Percentiles rank a stretch among this genome's conserved stretches.
These are phyloP conservation scores for Acanthosepion esculentum DNA, from an alignment of 2,888 invertebrate species.

Conservation along the genomic window DNA sequence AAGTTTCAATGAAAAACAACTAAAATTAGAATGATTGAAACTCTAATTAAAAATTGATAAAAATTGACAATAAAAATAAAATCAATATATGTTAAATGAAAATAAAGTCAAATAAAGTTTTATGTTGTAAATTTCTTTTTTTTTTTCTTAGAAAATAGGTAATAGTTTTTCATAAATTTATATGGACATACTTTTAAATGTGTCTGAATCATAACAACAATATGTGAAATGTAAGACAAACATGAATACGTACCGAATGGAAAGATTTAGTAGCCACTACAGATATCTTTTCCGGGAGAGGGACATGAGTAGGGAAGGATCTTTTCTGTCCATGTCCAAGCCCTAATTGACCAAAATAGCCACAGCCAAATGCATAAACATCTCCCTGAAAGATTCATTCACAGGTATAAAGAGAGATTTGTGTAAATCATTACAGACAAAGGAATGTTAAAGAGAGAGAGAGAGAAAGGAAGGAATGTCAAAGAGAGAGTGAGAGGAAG, in stretches of 20 bases:
- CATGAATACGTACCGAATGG: conserved; percentile 81
- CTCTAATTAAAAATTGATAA: no score
- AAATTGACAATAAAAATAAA: no score
- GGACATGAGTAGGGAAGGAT: conserved; percentile 58
- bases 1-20: no score
- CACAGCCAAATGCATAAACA: conserved; percentile 85
- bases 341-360: conserved; percentile 87
- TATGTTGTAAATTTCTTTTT: no score
- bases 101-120: no score
- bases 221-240: neutral
- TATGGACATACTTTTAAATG: no score
- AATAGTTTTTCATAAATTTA: no score
- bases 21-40: no score
- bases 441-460: neutral
- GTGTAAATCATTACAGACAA: neutral
- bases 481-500: no score
- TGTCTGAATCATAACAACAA: no score
- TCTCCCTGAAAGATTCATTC: conserved; percentile 77
- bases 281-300: conserved; percentile 70
- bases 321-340: conserved; percentile 75
- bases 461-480: neutral
- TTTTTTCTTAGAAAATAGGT: no score
- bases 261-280: conserved; percentile 83
- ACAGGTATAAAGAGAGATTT: neutral
- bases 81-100: no score